Percentiles rank a stretch among this genome's conserved stretches.
phyloP scores from a whole-genome alignment of 2,888 invertebrate genomes.

The Boloria selene region DNA sequence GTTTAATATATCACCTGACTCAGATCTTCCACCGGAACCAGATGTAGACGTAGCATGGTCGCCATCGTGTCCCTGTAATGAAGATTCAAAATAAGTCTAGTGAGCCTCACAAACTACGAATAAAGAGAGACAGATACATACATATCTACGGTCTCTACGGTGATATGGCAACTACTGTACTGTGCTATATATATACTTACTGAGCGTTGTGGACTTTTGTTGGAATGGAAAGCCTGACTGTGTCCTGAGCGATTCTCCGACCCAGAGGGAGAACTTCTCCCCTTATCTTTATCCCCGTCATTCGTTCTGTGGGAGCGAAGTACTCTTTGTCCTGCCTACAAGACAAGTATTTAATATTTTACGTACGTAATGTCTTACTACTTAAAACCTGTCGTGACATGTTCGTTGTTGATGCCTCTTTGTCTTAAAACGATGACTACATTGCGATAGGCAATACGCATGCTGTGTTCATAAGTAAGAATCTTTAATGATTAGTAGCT shows the following conservation, averaged over 20 bases:
- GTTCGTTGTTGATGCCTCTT: slow-evolving; percentile 3
- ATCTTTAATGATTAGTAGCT: neutral
- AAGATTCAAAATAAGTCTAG: slow-evolving; percentile 21
- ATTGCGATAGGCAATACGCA: neutral
- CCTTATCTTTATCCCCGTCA: slow-evolving; percentile 81
- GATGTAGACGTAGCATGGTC: slow-evolving; percentile 56
- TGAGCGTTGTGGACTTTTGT: slow-evolving; percentile 77
- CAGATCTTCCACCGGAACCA: slow-evolving; percentile 49
- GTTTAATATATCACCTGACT: slow-evolving; percentile 48
- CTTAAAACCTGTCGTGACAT: slow-evolving; percentile 13
- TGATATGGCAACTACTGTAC: slow-evolving; percentile 33
- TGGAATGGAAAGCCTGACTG: slow-evolving; percentile 61
- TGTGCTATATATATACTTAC: slow-evolving; percentile 54
- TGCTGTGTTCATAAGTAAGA: slow-evolving; percentile 3
- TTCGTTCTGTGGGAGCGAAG: slow-evolving; percentile 82
- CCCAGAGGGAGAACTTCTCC: slow-evolving; percentile 67
- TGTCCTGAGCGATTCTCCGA: slow-evolving; percentile 54
- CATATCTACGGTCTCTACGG: slow-evolving; percentile 33
- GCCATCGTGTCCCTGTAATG: slow-evolving; percentile 60
- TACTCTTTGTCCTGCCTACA: slow-evolving; percentile 77
- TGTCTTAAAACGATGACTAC: neutral
- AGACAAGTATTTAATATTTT: slow-evolving; percentile 46
- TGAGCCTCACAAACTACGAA: slow-evolving; percentile 12
- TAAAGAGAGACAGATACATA: slow-evolving; percentile 30
- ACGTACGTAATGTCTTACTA: slow-evolving; percentile 33